phyloP scores from a whole-genome alignment of 2,888 invertebrate genomes.

The Plebejus melissa region DNA sequence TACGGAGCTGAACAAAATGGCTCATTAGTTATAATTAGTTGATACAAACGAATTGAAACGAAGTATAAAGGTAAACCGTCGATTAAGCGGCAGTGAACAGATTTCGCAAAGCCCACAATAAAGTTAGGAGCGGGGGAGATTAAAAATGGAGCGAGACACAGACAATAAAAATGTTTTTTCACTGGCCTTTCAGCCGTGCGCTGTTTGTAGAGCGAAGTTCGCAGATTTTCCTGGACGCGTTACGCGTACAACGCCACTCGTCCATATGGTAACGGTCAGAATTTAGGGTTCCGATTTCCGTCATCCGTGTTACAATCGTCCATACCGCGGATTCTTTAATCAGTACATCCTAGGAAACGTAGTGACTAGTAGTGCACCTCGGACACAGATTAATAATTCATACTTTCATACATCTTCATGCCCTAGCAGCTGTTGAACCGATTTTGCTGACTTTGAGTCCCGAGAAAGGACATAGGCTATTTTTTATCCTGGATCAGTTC shows the following conservation, averaged over 20 bases:
- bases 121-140: slow-evolving; percentile 66
- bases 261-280: background rate
- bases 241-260: slow-evolving; percentile 50
- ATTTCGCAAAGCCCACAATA: slow-evolving; percentile 63
- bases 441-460: too few species aligned
- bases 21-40: too few species aligned
- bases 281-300: background rate
- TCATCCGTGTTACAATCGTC: background rate
- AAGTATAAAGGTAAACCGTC: slow-evolving; percentile 41
- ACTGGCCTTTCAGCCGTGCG: slow-evolving; percentile 65
- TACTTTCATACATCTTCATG: too few species aligned
- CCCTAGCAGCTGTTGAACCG: too few species aligned
- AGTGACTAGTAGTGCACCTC: too few species aligned
- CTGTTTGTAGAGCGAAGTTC: slow-evolving; percentile 77
- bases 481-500: too few species aligned
- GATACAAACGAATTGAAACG: too few species aligned
- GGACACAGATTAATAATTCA: too few species aligned
- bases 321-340: too few species aligned
- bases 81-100: slow-evolving; percentile 54
- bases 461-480: too few species aligned
- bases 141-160: slow-evolving; percentile 75
- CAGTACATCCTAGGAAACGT: too few species aligned
- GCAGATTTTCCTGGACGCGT: slow-evolving; percentile 64
- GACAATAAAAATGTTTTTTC: slow-evolving; percentile 77
- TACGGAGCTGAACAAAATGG: too few species aligned